Percentiles rank a stretch among this genome's conserved stretches.
Evolutionary conservation across 2,113 vertebrate genomes (phyloP).

Genomic region (Sitta europaea): DNA sequence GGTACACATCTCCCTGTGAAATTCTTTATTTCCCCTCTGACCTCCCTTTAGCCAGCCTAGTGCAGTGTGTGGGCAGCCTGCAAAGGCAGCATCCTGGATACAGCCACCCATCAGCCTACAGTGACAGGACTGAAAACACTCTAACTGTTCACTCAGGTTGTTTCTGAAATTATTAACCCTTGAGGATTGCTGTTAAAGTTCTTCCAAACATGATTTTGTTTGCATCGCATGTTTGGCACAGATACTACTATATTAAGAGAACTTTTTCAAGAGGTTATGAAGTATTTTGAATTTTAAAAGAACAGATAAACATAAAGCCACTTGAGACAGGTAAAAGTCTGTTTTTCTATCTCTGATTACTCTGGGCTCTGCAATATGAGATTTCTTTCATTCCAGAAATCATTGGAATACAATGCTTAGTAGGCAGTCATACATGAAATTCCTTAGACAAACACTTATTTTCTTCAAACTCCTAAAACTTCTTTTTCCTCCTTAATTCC

Average conservation of each 20-base stretch:
- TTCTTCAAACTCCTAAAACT: not conserved
- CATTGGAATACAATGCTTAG: not conserved
- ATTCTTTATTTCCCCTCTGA: slow-evolving; percentile 47
- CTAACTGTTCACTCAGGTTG: not conserved
- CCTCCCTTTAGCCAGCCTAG: not conserved
- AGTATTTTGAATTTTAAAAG: not conserved
- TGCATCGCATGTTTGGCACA: not conserved
- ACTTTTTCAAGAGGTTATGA: not conserved
- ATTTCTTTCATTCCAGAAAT: not conserved
- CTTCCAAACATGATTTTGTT: not conserved
- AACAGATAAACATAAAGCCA: not conserved
- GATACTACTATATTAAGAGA: not conserved
- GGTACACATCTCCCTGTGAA: not conserved
- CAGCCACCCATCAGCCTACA: not conserved
- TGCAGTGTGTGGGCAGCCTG: not conserved
- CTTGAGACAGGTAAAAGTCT: not conserved
- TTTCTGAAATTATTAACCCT: not conserved
- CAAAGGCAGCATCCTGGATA: not conserved
- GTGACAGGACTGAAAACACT: slow-evolving; percentile 1
- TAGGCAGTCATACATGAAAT: not conserved
- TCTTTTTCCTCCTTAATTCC: not conserved
- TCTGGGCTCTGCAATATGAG: not conserved
- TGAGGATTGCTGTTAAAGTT: not conserved
- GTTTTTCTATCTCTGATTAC: not conserved
- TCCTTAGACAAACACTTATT: not conserved